A percentile compares a stretch with the other conserved stretches of the same genome.
Conservation (phyloP, 2,888 invertebrate genomes). For the Zelleria hepariella region DNA sequence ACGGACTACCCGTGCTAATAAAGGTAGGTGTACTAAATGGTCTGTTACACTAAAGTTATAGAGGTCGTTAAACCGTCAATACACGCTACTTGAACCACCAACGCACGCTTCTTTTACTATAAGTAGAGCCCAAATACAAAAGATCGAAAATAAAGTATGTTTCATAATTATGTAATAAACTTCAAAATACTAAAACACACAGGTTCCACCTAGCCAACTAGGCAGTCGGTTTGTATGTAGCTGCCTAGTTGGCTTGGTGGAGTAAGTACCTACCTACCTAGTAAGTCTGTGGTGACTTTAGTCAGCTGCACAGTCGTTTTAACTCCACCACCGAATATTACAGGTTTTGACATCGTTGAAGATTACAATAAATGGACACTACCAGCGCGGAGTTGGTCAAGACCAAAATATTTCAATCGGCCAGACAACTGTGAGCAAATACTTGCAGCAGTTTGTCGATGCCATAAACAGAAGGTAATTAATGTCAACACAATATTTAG, state of each 20-base stretch:
- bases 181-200: too few species aligned
- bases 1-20: not conserved
- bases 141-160: not conserved
- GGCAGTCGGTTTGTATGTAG: too few species aligned
- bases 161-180: not conserved
- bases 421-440: slow-evolving; percentile 8
- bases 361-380: slow-evolving; percentile 1
- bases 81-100: not conserved
- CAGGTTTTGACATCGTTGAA: slow-evolving; percentile 3
- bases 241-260: too few species aligned
- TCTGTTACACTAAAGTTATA: too few species aligned
- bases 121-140: not conserved
- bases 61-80: not conserved
- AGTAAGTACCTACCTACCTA: too few species aligned
- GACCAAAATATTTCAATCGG: slow-evolving; percentile 1
- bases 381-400: slow-evolving; percentile 6
- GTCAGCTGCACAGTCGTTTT: too few species aligned
- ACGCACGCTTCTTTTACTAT: not conserved
- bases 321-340: not conserved
- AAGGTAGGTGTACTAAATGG: not conserved
- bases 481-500: not conserved
- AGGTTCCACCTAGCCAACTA: too few species aligned
- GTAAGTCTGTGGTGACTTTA: too few species aligned
- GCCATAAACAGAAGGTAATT: slow-evolving; percentile 6
- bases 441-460: not conserved